A percentile compares a stretch with the other conserved stretches of the same genome.
phyloP scores from a whole-genome alignment of 2,113 vertebrate genomes.

The Meles meles region DNA sequence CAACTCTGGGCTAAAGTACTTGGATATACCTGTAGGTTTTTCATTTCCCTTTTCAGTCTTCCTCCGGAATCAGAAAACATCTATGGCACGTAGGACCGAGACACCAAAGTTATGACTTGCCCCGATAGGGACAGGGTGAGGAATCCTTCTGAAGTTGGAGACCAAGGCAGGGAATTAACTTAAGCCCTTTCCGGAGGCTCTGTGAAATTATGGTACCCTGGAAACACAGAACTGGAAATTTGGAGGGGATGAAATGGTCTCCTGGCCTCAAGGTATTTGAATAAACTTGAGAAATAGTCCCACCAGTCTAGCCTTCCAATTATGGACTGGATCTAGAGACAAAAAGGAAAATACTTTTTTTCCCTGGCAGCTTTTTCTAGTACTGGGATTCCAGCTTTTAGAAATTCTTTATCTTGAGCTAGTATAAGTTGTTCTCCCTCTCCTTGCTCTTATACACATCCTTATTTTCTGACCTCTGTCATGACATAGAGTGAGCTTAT shows the following conservation, averaged over 20 bases:
- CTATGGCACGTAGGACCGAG: background rate
- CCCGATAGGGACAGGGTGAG: background rate
- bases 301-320: background rate
- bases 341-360: background rate
- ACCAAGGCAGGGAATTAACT: background rate
- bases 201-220: background rate
- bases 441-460: background rate
- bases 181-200: background rate
- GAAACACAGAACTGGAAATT: background rate
- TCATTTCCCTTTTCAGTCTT: background rate
- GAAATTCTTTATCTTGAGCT: background rate
- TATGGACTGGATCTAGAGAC: background rate
- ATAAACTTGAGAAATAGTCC: background rate
- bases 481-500: background rate
- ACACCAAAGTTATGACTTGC: background rate
- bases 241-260: background rate
- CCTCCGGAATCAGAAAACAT: background rate
- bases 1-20: background rate
- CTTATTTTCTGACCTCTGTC: background rate
- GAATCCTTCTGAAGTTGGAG: background rate
- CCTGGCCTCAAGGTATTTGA: background rate
- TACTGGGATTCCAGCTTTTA: background rate
- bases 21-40: background rate
- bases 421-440: background rate
- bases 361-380: background rate